Evolutionary conservation across 2,113 vertebrate species (phyloP).

Genomic region (Empidonax traillii): DNA sequence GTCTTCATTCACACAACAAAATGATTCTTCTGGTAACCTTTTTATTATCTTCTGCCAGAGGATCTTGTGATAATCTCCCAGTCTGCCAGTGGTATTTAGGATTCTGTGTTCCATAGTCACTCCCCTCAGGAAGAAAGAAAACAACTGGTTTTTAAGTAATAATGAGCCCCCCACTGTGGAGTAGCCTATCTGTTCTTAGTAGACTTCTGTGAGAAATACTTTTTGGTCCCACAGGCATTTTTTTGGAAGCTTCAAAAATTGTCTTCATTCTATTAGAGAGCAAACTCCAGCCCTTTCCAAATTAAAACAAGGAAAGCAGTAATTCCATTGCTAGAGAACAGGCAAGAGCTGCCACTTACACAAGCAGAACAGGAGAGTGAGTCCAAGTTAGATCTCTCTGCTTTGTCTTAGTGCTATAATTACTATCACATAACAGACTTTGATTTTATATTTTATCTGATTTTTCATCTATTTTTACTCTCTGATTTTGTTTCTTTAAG

Average conservation of each 20-base stretch:
- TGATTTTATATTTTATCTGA: not conserved
- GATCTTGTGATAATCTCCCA: not conserved
- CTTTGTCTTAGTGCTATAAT: not conserved
- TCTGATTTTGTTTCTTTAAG: not conserved
- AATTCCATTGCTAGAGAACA: accelerated
- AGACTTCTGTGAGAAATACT: not conserved
- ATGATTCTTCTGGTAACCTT: not conserved
- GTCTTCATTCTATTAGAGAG: not conserved
- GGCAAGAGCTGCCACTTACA: not conserved
- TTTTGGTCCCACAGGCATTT: not conserved
- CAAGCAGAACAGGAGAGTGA: not conserved
- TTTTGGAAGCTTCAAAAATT: not conserved
- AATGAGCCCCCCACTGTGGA: not conserved
- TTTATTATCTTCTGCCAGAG: not conserved
- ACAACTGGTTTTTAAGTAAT: not conserved
- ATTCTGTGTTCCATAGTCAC: not conserved
- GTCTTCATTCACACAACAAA: not conserved
- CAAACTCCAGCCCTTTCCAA: not conserved
- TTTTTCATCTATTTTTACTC: not conserved
- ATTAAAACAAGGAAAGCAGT: not conserved
- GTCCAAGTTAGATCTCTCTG: not conserved
- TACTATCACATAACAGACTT: not conserved
- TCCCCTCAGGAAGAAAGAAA: not conserved
- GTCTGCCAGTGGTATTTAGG: accelerated
- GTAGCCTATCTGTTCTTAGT: not conserved